A percentile compares a stretch with the other conserved stretches of the same genome.
These are phyloP conservation scores for Drosophila pegasa DNA, from an alignment of 2,888 invertebrate genomes.

Conservation along the genomic window DNA sequence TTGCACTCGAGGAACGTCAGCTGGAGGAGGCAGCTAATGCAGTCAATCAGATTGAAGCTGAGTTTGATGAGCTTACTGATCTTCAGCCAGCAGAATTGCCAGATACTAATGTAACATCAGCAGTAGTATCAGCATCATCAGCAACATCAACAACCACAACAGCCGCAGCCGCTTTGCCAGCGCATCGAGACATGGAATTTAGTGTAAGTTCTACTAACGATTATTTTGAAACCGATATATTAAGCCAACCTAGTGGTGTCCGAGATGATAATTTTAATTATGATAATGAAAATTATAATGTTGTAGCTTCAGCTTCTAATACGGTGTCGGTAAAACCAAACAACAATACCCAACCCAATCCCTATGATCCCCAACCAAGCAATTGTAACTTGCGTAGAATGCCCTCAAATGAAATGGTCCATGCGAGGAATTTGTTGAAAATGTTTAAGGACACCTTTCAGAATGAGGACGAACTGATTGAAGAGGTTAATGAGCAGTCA, in stretches of 20 bases:
- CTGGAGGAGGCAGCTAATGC: conserved; percentile 80
- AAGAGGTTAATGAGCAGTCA: conserved; percentile 49
- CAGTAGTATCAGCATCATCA: conserved; percentile 14
- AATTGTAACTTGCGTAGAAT: conserved; percentile 77
- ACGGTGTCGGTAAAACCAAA: conserved; percentile 54
- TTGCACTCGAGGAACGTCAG: conserved; percentile 79
- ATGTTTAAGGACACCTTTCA: conserved; percentile 83
- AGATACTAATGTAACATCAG: conserved; percentile 11
- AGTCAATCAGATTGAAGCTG: conserved; percentile 82
- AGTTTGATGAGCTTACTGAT: conserved; percentile 76
- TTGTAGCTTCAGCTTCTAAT: conserved; percentile 67
- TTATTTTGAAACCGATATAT: conserved; percentile 62
- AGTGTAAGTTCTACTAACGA: conserved; percentile 84
- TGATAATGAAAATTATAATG: conserved; percentile 28
- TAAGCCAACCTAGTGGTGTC: conserved; percentile 63
- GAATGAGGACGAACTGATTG: conserved; percentile 76
- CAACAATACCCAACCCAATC: conserved; percentile 17
- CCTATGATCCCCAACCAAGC: conserved; percentile 8
- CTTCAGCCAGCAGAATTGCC: conserved; percentile 66
- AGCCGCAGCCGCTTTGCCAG: conserved; percentile 22
- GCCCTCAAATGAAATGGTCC: conserved; percentile 82
- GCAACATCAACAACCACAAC: conserved; percentile 17
- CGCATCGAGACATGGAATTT: conserved; percentile 82
- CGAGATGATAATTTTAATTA: conserved; percentile 37
- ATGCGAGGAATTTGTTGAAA: conserved; percentile 82